Evolutionary conservation across 2,888 invertebrate genomes (phyloP).

Genomic region (Epiblema foenella): DNA sequence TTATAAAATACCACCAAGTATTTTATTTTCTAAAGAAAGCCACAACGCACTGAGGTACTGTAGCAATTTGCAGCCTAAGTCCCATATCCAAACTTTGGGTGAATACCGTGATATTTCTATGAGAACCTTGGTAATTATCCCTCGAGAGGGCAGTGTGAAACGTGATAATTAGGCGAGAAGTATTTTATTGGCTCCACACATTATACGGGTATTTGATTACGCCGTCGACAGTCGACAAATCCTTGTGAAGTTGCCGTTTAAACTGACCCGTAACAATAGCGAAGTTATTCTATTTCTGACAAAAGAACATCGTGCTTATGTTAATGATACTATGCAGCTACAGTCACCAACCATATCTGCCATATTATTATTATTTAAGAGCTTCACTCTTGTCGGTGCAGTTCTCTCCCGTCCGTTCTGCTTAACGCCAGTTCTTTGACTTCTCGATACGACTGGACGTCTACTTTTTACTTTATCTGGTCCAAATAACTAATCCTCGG

Average conservation of each 20-base stretch:
- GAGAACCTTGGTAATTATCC: constrained; percentile 78
- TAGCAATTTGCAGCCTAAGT: background rate
- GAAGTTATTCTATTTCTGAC: background rate
- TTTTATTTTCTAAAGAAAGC: too few relatives aligned
- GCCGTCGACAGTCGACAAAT: constrained; percentile 51
- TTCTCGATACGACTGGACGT: too few relatives aligned
- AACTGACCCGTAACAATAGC: constrained; percentile 2
- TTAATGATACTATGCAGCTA: too few relatives aligned
- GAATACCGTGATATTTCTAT: constrained; percentile 53
- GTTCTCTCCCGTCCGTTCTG: too few relatives aligned
- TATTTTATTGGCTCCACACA: constrained; percentile 49
- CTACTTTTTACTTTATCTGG: too few relatives aligned
- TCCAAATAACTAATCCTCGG: too few relatives aligned
- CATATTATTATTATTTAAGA: too few relatives aligned
- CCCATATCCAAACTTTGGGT: constrained; percentile 7
- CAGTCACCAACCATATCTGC: too few relatives aligned
- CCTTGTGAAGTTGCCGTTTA: constrained; percentile 30
- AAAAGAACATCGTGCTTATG: background rate
- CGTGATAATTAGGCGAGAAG: constrained; percentile 70
- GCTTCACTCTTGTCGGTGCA: too few relatives aligned
- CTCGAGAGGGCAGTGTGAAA: constrained; percentile 70
- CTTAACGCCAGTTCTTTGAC: too few relatives aligned
- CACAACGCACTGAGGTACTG: too few relatives aligned
- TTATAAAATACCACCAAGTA: too few relatives aligned
- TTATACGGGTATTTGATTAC: constrained; percentile 68